Conservation (phyloP, 2,888 invertebrate genomes). For the Sarcophaga caerulescens region DNA sequence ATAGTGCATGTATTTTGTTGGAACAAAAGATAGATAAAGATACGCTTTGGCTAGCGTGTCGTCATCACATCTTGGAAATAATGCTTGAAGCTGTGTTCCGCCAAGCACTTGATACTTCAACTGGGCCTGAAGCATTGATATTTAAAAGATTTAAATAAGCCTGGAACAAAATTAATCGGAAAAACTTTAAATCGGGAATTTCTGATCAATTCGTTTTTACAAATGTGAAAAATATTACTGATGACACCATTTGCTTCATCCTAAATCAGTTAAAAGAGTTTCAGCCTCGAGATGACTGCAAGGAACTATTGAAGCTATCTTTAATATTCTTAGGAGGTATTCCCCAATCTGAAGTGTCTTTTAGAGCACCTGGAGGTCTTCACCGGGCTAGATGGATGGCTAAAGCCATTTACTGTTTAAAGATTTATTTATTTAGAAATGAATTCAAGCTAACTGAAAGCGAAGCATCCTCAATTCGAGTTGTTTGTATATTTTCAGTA, state of each 20-base stretch:
- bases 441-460: conserved; percentile 16
- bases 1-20: no score
- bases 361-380: conserved; percentile 21
- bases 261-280: conserved; percentile 18
- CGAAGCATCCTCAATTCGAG: no score
- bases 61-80: no score
- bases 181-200: conserved; percentile 19
- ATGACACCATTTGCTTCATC: conserved; percentile 7
- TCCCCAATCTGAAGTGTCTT: background rate
- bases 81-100: no score
- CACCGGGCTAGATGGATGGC: background rate
- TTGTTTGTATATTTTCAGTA: conserved; percentile 1
- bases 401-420: conserved; percentile 27
- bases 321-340: conserved; percentile 25
- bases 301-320: conserved; percentile 31
- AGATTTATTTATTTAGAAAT: conserved; percentile 37
- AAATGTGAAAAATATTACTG: conserved; percentile 23
- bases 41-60: no score
- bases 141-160: conserved; percentile 46
- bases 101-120: conserved; percentile 42
- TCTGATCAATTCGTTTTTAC: conserved; percentile 16
- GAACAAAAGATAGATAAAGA: no score
- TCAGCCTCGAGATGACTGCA: conserved; percentile 40
- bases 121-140: conserved; percentile 31
- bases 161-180: conserved; percentile 36